Evolutionary conservation across 2,113 vertebrate species (phyloP).

Genomic region (Larimichthys polyactis): DNA sequence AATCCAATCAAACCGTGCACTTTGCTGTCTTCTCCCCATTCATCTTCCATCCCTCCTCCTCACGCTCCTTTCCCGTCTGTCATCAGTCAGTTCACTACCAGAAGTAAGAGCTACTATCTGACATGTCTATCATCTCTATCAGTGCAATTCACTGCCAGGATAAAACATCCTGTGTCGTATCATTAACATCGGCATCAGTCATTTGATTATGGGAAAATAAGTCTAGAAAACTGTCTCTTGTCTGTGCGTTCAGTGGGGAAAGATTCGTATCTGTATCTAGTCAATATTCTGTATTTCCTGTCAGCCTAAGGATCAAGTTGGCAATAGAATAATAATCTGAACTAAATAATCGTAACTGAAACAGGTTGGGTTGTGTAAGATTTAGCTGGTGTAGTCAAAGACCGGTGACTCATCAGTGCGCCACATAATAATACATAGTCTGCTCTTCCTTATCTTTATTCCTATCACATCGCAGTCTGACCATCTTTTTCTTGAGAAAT

Average conservation of each 20-base stretch:
- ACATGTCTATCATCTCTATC: not conserved
- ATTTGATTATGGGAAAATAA: conserved; percentile 3
- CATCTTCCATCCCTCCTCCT: conserved; percentile 24
- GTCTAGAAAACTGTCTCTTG: not conserved
- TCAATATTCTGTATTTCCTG: not conserved
- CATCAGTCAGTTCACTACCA: conserved; percentile 19
- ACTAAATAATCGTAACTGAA: conserved; percentile 7
- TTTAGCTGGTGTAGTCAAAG: conserved; percentile 39
- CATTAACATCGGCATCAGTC: not conserved
- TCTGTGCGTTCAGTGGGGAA: not conserved
- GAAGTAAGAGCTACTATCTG: conserved; percentile 9
- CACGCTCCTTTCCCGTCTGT: not conserved
- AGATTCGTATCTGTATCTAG: not conserved
- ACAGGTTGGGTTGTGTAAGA: conserved; percentile 39
- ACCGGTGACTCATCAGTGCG: conserved; percentile 80
- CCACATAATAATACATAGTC: conserved; percentile 54
- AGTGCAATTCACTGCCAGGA: not conserved
- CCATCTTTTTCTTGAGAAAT: not conserved
- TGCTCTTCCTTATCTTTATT: conserved; percentile 43
- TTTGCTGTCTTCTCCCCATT: conserved; percentile 38
- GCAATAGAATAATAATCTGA: not conserved
- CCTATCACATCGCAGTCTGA: conserved; percentile 28
- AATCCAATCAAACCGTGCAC: conserved; percentile 47
- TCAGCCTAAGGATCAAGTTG: not conserved
- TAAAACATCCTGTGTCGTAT: conserved; percentile 12